These are phyloP conservation scores for Cyclophora punctaria DNA, from an alignment of 2,888 invertebrate species.

Conservation along the genomic window DNA sequence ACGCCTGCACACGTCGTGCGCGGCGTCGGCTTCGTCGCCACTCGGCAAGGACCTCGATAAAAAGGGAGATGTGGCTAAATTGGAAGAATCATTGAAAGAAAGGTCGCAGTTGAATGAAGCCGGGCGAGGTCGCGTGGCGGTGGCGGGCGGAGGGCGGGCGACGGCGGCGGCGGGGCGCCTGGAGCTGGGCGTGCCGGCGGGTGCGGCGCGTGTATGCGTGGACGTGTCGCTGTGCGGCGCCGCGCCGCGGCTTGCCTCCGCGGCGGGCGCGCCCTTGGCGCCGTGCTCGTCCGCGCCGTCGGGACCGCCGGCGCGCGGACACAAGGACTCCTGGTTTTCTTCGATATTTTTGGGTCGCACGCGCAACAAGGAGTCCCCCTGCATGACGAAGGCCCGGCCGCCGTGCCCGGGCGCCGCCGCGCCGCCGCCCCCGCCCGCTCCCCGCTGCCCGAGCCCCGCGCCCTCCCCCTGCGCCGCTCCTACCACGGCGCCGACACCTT, in stretches of 20 bases:
- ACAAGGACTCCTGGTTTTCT: too few species aligned
- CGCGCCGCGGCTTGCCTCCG: too few species aligned
- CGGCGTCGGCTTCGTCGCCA: background rate
- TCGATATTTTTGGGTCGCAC: too few species aligned
- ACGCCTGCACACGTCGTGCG: conserved; percentile 19
- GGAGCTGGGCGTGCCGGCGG: conserved; percentile 13
- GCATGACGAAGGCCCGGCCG: too few species aligned
- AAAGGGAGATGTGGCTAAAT: background rate
- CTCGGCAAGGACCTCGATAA: too few species aligned
- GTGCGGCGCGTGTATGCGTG: background rate
- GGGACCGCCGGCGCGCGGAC: too few species aligned
- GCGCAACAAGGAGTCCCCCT: too few species aligned
- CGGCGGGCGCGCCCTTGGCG: too few species aligned
- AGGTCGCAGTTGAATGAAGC: conserved; percentile 23
- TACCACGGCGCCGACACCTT: background rate
- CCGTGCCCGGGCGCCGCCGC: too few species aligned
- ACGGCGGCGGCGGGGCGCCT: conserved; percentile 3
- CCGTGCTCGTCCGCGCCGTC: too few species aligned
- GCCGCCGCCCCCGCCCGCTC: too few species aligned
- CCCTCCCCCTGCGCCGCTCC: background rate
- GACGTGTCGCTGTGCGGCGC: too few species aligned
- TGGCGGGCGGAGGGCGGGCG: background rate
- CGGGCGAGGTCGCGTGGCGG: conserved; percentile 29
- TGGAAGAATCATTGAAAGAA: conserved; percentile 7
- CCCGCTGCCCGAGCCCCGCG: background rate